Conservation (phyloP, 2,888 invertebrate genomes). For the Lathronympha strigana region DNA sequence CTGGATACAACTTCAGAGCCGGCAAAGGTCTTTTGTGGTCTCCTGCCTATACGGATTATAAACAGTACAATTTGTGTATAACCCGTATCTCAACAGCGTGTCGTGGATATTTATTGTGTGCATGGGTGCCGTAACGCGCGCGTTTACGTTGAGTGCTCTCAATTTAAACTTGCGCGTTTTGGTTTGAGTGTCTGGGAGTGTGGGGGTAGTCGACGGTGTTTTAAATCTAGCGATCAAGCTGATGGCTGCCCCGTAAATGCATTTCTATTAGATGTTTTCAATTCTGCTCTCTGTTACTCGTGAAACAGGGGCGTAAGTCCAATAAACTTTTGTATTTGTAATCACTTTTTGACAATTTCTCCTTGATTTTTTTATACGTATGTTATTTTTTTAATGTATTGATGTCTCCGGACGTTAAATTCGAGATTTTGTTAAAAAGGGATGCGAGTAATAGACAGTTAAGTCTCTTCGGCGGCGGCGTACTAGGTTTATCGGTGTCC, state of each 20-base stretch:
- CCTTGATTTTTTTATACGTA: conserved; percentile 15
- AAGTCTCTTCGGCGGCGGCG: conserved; percentile 23
- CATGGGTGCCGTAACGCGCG: conserved; percentile 43
- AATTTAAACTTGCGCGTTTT: conserved; percentile 22
- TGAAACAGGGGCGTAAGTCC: background rate
- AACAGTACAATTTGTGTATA: conserved; percentile 25
- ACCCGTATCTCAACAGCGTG: conserved; percentile 60
- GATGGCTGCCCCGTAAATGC: conserved; percentile 20
- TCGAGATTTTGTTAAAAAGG: conserved; percentile 17
- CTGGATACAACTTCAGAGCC: conserved; percentile 16
- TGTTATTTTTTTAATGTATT: conserved; percentile 8
- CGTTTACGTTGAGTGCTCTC: conserved; percentile 6
- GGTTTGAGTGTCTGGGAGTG: conserved; percentile 47
- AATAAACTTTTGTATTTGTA: background rate
- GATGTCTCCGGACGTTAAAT: conserved; percentile 11
- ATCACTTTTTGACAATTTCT: conserved; percentile 13
- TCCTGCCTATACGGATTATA: conserved; percentile 31
- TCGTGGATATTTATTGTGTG: conserved; percentile 79
- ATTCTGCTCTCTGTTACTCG: conserved; percentile 32
- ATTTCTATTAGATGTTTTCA: conserved; percentile 36
- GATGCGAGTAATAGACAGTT: conserved; percentile 19
- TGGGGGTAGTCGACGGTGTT: conserved; percentile 54
- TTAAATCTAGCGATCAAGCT: conserved; percentile 39
- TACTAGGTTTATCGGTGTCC: background rate
- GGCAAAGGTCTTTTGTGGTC: conserved; percentile 28